Evolutionary conservation across 2,888 invertebrate species (phyloP).

Genomic region (Bibio marci): DNA sequence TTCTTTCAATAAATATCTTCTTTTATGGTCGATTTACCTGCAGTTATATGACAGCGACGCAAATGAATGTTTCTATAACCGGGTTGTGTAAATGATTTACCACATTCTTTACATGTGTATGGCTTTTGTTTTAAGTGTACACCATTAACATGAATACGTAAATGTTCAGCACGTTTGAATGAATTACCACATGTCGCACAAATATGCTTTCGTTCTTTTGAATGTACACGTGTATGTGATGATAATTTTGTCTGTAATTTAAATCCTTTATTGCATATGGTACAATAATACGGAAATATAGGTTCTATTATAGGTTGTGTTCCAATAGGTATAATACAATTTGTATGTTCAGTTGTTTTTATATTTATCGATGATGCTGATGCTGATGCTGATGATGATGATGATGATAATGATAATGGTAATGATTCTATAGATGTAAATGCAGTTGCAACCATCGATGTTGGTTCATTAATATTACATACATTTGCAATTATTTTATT

Average conservation of each 20-base stretch:
- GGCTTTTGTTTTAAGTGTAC: constrained; percentile 11
- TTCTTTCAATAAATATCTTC: no score
- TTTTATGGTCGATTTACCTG: constrained; percentile 9
- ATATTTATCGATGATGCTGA: no score
- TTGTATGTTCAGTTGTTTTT: no score
- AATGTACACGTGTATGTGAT: constrained; percentile 9
- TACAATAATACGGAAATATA: constrained; percentile 5
- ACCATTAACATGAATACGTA: constrained; percentile 9
- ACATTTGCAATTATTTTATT: no score
- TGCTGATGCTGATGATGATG: background rate
- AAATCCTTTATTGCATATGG: constrained; percentile 9
- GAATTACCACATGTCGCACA: constrained; percentile 9
- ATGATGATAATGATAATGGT: no score
- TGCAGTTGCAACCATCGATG: no score
- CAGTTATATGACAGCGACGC: constrained; percentile 8
- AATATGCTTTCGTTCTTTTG: constrained; percentile 9
- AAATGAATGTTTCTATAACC: constrained; percentile 10
- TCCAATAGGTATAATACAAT: no score
- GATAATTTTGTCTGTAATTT: constrained; percentile 9
- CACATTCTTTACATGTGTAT: constrained; percentile 9
- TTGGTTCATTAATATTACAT: no score
- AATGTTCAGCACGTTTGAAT: constrained; percentile 10
- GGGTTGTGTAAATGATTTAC: constrained; percentile 9
- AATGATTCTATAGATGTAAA: no score
- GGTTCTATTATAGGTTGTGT: no score